Evolutionary conservation across 2,797 vertebrate genomes (phyloP), one percentile per base, ranked within the genome.

Genomic region (Platalea minor): DNA sequence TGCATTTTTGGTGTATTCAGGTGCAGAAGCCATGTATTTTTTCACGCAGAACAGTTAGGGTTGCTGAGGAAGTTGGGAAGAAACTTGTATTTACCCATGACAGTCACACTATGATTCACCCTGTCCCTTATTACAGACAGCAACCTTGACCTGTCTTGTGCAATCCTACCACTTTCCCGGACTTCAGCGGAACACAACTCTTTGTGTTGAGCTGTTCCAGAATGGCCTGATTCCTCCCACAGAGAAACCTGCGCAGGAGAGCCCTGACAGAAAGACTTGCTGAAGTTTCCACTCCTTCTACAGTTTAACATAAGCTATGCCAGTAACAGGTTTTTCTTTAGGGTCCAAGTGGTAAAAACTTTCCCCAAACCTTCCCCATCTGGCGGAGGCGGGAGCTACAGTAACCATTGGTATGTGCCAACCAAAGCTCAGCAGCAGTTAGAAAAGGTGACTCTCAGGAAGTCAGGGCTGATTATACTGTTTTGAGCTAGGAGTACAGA

Each of bases 121-220:
- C 61, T 86, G 50, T 78, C 65, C 69, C 67, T 88, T 90, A 61
- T 60, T 96, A 85, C 33, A 87, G 77, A 43, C 90, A 94, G 63
- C 39, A 72, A 82, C 94, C 93, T 95, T 94, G 93, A 91, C 86
- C 59, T 26, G 11, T 88, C 86, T 94, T 93, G 70, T 93, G 92
- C 90, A 96, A 91, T 86, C 51, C 61, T 69, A 54, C 60, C 28
- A 60, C 77, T 96, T 93, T 95, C 86, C 83, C 5, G 29, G 79
- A 93, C 82, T 91, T 87, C 46, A 78, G 45, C 63, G 63, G 74
- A 92, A 35, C 81, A 79, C 24, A 79, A 15, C 28, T n/a, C 21
- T 78, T 91, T 78, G 51, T 77, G 35, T n/a, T 69, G 50, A 89
- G 45, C 69, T 92, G 29, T 87, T 91, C 88, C 84, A 80, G 91